Evolutionary conservation across 2,797 vertebrate species (phyloP), one percentile per base, ranked within the genome.

Genomic region (Typhlichthys eigenmanni): DNA sequence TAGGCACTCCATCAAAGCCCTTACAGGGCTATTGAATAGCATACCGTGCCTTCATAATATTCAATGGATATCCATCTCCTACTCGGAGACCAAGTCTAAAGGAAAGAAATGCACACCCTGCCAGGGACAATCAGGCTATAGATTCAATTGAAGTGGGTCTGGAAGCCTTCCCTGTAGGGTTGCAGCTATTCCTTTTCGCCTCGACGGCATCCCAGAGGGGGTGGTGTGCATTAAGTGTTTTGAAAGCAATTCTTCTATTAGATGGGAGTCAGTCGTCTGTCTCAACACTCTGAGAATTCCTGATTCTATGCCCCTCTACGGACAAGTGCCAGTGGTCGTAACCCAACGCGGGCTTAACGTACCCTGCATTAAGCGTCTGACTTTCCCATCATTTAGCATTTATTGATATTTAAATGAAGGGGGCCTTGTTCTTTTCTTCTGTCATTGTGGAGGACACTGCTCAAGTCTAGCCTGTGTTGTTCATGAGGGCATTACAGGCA

Each of bases 221-320:
- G 14, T 51, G 63, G 64, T 68, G 65, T 69, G 62, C 85, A 87
- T 84, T 81, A 83, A 86, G 79, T 81, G 77, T 86, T 88, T 80
- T 86, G 69, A 84, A 88, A 82, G 81, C 64, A 71, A 75, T 62
- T 72, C 76, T 82, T 85, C 74, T 73, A 91, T 89, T 87, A 73
- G 75, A 79, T 83, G 58, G 75, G 66, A 89, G 72, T 82, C 82
- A 82, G 79, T 80, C 82, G 80, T 82, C 67, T 83, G 78, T 54
- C 80, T 85, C 80, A 69, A 81, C 77, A 52, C 73, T 80, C 78
- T 69, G 71, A 73, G 81, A 82, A 80, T 84, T 70, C 70, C 71
- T 82, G 78, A 80, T 84, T 85, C 77, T 74, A 64, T 76, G 58
- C 75, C 68, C 54, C 72, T 81, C 71, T 74, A 43, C 63, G 47